Conservation (phyloP, 2,113 vertebrate genomes). For the Anguilla rostrata region DNA sequence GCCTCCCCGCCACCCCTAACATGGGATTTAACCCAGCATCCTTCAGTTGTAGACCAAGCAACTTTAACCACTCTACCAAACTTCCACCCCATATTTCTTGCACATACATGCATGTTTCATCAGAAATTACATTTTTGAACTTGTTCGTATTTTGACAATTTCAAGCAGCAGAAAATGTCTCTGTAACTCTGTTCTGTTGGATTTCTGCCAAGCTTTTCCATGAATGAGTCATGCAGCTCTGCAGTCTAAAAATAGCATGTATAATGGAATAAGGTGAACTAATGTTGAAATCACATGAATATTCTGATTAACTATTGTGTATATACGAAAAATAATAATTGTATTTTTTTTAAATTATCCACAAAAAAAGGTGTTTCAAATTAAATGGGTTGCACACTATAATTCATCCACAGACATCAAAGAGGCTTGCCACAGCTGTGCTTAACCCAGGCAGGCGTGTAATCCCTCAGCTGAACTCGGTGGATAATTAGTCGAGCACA, state of each 20-base stretch:
- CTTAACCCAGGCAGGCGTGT: not conserved
- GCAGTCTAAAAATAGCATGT: not conserved
- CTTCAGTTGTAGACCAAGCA: too few relatives aligned
- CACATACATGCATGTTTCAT: too few relatives aligned
- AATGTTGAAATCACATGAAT: too few relatives aligned
- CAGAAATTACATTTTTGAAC: not conserved
- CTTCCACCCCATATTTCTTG: too few relatives aligned
- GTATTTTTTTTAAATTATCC: not conserved
- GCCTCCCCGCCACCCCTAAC: too few relatives aligned
- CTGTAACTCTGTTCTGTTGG: not conserved
- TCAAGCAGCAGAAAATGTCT: not conserved
- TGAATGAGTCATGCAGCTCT: slow-evolving; percentile 6
- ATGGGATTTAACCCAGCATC: too few relatives aligned
- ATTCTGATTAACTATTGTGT: too few relatives aligned
- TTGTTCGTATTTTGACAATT: not conserved
- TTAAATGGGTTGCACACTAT: not conserved
- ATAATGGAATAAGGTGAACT: too few relatives aligned
- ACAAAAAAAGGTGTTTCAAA: not conserved
- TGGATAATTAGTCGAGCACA: not conserved
- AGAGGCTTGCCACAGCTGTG: not conserved
- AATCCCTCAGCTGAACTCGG: not conserved
- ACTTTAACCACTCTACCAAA: too few relatives aligned
- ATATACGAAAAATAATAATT: not conserved
- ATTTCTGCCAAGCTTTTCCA: not conserved
- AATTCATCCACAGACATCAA: not conserved